Base-by-base conservation (phyloP, 1,140 invertebrate species). In the Calliopsis andreniformis region DNA sequence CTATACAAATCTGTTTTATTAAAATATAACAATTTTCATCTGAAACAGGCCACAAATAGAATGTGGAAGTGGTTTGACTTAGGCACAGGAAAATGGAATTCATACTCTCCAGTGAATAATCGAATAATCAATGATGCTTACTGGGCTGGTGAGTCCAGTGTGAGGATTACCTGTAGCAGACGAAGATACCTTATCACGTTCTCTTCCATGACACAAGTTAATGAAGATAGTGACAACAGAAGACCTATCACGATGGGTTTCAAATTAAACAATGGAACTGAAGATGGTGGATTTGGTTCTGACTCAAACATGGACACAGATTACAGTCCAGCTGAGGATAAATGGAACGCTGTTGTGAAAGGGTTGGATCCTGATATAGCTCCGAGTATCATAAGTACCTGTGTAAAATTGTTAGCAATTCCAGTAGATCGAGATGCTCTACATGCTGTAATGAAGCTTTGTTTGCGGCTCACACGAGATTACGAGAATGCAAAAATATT, bases 51-150 rank as follows among this genome's bases (percentile, higher is more conserved):
- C 78, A 85, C 83, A 1, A 81, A 92, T 53, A 93, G 94, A 51
- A 89, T 93, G 2, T 98, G 97, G 97, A 96, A 97, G 85, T 98
- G 96, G 96, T 97, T 97, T 89, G 97, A 98, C 88, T 93, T 97
- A 30, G 94, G 95, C 18, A 95, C 94, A 14, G 96, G 96, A 8
- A 95, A 96, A 86, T 98, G 97, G 97, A 96, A 94, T 59, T 92
- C 94, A 32, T 98, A 98, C 85, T 95, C 95, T 2, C 89, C 94
- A 4, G 85, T 93, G 7, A 97, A 97, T 80, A 97, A 97, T 88
- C 95, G 96, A 84, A 91, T 95, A 0, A 97, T 98, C 43, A 96
- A 97, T 85, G 95, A 97, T 80, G 96, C 97, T 0, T 98, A 97
- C 86, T 95, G 94, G 92, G 93, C 93, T 63, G 96, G 96, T 1